These are phyloP conservation scores for Glaucidium brasilianum DNA, from an alignment of 2,113 vertebrate species.

Conservation along the genomic window DNA sequence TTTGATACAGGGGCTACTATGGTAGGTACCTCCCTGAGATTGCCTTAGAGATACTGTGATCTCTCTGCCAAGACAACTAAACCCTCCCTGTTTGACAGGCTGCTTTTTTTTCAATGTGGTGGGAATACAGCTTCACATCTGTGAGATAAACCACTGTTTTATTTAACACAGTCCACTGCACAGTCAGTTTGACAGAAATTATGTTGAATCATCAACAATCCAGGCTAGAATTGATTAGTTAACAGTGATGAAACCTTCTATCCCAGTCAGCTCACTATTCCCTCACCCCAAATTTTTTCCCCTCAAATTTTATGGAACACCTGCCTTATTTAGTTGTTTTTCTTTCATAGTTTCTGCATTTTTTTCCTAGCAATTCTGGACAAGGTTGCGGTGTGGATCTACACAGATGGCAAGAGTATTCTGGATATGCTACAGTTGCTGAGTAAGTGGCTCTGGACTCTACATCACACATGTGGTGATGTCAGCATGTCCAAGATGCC, in stretches of 20 bases:
- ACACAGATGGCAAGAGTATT: neutral
- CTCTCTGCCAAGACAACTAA: neutral
- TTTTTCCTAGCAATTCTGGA: neutral
- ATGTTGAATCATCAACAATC: neutral
- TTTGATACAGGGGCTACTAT: slow-evolving; percentile 18
- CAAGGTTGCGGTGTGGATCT: neutral
- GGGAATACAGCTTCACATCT: neutral
- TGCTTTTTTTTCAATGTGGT: neutral
- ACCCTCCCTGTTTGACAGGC: neutral
- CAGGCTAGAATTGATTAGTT: neutral
- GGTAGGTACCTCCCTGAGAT: neutral
- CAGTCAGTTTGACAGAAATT: neutral
- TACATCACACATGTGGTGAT: neutral
- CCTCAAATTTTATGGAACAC: neutral
- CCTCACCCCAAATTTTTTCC: neutral
- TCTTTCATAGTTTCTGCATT: neutral
- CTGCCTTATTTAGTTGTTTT: neutral
- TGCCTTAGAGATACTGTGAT: neutral
- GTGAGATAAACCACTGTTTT: neutral
- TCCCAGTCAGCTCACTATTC: neutral
- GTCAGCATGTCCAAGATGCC: neutral
- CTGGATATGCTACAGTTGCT: neutral
- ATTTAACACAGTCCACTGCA: neutral
- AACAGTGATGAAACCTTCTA: neutral
- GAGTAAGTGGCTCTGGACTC: neutral